Evolutionary conservation across 2,113 vertebrate genomes (phyloP).

Genomic region (Phyllostomus discolor): DNA sequence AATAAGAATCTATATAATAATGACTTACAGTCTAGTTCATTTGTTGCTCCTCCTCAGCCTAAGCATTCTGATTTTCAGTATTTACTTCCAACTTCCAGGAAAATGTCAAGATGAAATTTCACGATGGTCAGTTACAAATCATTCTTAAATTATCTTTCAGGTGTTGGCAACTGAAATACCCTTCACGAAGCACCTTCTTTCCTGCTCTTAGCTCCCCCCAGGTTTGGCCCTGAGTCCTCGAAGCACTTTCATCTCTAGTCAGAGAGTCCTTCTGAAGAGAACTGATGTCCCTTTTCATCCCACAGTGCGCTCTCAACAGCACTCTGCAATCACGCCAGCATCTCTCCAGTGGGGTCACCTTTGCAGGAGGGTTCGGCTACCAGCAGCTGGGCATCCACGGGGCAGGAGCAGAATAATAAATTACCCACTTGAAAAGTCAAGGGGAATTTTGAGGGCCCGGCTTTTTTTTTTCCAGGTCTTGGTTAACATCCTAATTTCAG

Average conservation of each 20-base stretch:
- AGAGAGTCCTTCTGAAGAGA: neutral
- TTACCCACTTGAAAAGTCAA: neutral
- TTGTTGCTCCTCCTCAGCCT: neutral
- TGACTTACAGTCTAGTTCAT: neutral
- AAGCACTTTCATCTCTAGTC: conserved; percentile 1
- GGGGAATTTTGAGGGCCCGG: neutral
- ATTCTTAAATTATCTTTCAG: neutral
- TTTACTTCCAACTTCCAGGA: neutral
- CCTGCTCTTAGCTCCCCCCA: neutral
- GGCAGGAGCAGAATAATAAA: neutral
- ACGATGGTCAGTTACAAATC: neutral
- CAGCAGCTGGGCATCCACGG: neutral
- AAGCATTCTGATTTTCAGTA: conserved; percentile 23
- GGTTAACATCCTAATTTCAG: conserved; percentile 14
- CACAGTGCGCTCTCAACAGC: neutral
- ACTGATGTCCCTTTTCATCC: neutral
- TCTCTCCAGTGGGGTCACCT: neutral
- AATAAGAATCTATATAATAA: neutral
- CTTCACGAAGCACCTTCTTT: neutral
- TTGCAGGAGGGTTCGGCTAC: neutral
- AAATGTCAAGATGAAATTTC: neutral
- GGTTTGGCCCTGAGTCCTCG: neutral
- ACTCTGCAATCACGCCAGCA: neutral
- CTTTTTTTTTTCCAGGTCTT: neutral
- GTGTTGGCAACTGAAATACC: neutral